Conservation (phyloP, 2,888 invertebrate genomes). For the Tupiocoris notatus region DNA sequence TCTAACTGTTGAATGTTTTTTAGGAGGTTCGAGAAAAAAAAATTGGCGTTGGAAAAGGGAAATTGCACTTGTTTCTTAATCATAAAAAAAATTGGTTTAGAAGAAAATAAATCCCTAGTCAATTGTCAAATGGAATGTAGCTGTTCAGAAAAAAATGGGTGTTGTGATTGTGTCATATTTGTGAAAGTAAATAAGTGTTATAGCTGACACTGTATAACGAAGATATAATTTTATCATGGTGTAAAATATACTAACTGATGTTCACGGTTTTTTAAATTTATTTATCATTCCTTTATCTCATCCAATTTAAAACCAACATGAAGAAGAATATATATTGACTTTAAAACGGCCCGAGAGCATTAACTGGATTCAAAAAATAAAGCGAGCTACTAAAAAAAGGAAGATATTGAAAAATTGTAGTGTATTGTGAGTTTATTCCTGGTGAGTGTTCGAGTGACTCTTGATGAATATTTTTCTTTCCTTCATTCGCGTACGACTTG, state of each 20-base stretch:
- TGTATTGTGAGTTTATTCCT: no score
- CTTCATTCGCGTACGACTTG: no score
- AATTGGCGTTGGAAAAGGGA: not conserved
- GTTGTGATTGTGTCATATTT: slow-evolving; percentile 40
- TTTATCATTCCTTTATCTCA: no score
- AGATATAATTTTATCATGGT: slow-evolving; percentile 40
- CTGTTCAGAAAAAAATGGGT: slow-evolving; percentile 32
- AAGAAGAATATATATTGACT: no score
- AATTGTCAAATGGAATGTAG: slow-evolving; percentile 37
- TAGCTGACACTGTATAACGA: slow-evolving; percentile 24
- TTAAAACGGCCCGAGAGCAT: no score
- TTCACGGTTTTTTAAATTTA: slow-evolving; percentile 6
- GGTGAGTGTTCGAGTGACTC: no score
- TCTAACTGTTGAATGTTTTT: no score
- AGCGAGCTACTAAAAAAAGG: no score
- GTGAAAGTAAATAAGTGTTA: slow-evolving; percentile 34
- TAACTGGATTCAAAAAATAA: no score
- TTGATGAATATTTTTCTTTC: no score
- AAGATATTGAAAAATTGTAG: no score
- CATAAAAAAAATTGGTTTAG: slow-evolving; percentile 34
- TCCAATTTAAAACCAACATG: no score
- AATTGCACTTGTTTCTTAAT: not conserved
- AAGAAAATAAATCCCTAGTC: slow-evolving; percentile 40
- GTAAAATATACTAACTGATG: slow-evolving; percentile 36
- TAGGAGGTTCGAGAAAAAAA: not conserved